Base-by-base conservation (phyloP, 1,140 invertebrate species). In the Aphidius gifuensis region DNA sequence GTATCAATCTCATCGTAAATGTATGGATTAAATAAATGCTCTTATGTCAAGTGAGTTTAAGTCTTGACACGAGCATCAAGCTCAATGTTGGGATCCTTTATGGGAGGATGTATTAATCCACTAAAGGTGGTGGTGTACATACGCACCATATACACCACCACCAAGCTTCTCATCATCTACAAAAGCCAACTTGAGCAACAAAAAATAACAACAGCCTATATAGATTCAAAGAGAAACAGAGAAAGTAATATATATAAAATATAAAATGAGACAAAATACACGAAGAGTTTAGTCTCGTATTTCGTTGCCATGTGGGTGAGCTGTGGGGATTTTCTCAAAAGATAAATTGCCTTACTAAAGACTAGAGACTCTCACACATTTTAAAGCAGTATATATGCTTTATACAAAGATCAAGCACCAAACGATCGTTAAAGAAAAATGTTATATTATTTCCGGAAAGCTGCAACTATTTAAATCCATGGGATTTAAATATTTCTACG, bases 101-200 rank as follows among this genome's bases (percentile, higher is more conserved):
- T 32, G 4, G 2, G 23, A 21, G 45, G 55, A 58, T 58, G 55
- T 23, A 44, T 59, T 59, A 59, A 59, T 59, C 58, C 58, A 59
- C 58, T 50, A 59, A 59, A 59, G 58, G 58, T 59, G 58, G 58
- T 59, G 23, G 23, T 32, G 58, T 42, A 58, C 9, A 7, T 44
- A 44, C 53, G 39, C 50, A 53, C 50, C 50, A 39, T 55, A 11
- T 32, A 32, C 23, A 32, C 1, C 4, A 32, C 23, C 4, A 32
- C 23, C 2, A 32, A 32, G 39, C n/a, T 42, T 55, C 53, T 55
- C 53, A 55, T 55, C 53, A 55, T 40, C 53, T 55, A 42, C 9
- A 40, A 9, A 11, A 39, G 2, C 4, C 51, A 11, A 5, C 23
- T 32, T 32, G 23, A 32, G 23, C 1, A 3, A 32, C 1, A 32